Conservation (phyloP, 1,140 invertebrate species). For the Aphelenchoides fujianensis region DNA sequence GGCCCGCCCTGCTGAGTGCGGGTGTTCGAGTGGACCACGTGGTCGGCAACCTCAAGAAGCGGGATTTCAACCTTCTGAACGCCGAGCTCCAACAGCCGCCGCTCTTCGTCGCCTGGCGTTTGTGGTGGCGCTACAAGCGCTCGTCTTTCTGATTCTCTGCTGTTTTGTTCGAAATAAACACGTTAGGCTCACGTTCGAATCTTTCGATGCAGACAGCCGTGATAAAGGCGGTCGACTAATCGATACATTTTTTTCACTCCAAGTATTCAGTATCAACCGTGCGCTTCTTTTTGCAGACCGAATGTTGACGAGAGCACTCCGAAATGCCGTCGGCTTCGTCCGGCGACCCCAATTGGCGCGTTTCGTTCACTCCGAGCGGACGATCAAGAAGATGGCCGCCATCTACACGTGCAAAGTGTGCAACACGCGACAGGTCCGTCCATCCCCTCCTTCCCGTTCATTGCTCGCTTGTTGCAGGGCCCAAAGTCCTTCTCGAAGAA, state of each 20-base stretch:
- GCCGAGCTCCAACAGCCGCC: slow-evolving; percentile 27
- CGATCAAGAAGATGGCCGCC: slow-evolving; percentile 37
- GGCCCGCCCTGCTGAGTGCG: slow-evolving; percentile 33
- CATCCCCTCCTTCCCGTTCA: slow-evolving; percentile 17
- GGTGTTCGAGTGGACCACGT: slow-evolving; percentile 43
- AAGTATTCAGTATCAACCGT: not conserved
- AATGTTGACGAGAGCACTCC: slow-evolving; percentile 14
- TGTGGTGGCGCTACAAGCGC: slow-evolving; percentile 43
- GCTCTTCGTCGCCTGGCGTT: slow-evolving; percentile 32
- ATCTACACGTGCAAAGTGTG: slow-evolving; percentile 61
- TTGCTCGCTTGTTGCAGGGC: slow-evolving; percentile 50
- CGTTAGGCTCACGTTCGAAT: too few species aligned
- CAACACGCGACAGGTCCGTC: slow-evolving; percentile 48
- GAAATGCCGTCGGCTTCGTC: slow-evolving; percentile 4
- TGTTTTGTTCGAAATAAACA: slow-evolving; percentile 9
- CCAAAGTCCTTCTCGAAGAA: slow-evolving; percentile 65
- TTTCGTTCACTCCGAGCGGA: slow-evolving; percentile 19
- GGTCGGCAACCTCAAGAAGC: slow-evolving; percentile 21
- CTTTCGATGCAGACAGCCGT: too few species aligned
- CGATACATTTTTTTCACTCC: too few species aligned
- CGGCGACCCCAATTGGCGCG: slow-evolving; percentile 12
- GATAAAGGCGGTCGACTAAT: too few species aligned
- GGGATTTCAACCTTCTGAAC: slow-evolving; percentile 42
- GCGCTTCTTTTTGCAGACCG: too few species aligned
- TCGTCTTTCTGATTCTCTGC: not conserved